These are phyloP conservation scores for Ageneiosus marmoratus DNA, from an alignment of 2,113 vertebrate genomes.

Conservation along the genomic window DNA sequence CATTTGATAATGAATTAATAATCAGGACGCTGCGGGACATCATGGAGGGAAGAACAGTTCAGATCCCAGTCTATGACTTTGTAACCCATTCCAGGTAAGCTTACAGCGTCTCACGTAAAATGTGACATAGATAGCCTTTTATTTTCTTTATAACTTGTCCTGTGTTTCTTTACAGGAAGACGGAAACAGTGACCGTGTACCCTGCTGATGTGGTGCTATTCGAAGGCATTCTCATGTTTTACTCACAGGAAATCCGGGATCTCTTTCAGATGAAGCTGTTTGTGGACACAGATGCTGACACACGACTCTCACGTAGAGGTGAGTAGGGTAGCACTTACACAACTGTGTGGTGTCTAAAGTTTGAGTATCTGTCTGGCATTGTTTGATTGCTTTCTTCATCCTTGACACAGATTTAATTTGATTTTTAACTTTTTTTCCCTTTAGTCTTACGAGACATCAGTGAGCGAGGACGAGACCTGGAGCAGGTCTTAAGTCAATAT, in stretches of 20 bases:
- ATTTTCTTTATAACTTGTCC: not conserved
- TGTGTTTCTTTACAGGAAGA: constrained; percentile 75
- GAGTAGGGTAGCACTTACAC: constrained; percentile 17
- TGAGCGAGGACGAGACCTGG: constrained; percentile 86
- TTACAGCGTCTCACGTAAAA: not conserved
- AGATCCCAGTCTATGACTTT: constrained; percentile 94
- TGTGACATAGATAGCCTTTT: not conserved
- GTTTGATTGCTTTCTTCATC: not conserved
- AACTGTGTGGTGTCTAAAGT: not conserved
- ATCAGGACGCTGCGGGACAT: constrained; percentile 86
- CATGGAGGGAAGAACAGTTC: constrained; percentile 85
- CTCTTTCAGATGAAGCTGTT: constrained; percentile 97
- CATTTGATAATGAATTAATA: constrained; percentile 92
- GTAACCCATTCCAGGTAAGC: constrained; percentile 89
- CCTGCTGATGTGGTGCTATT: constrained; percentile 92
- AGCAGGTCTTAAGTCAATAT: constrained; percentile 88
- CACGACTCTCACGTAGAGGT: constrained; percentile 91
- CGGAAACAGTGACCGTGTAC: constrained; percentile 86
- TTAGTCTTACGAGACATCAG: constrained; percentile 89
- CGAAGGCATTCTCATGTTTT: constrained; percentile 91
- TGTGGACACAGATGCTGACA: constrained; percentile 90
- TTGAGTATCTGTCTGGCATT: not conserved
- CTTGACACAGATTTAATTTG: not conserved
- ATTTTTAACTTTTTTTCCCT: not conserved
- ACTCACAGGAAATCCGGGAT: constrained; percentile 88